Base-by-base conservation (phyloP, 2,113 vertebrate species). In the Dasypus novemcinctus region DNA sequence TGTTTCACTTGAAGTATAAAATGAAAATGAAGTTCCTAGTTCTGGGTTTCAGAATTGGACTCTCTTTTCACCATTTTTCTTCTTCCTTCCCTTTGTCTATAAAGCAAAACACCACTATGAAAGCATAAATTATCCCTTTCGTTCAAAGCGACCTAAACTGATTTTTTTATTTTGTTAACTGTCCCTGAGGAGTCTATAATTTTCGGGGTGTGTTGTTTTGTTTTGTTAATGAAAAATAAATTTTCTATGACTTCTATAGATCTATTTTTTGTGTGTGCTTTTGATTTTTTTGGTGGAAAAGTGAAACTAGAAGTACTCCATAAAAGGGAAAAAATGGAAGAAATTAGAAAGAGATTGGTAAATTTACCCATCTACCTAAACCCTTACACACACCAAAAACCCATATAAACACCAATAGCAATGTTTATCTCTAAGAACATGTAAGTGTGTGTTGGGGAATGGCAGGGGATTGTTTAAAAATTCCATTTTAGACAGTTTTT, bases 221-320 rank as follows among this genome's bases (percentile, higher is more conserved):
- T 92, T 85, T 63, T n/a, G 25, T 36, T 36, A n/a, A 64, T 80
- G 31, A 90, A 87, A 4, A 90, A 91, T 78, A 95, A 69, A 64
- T 68, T 85, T 94, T 87, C 71, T 87, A 2, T 81, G 23, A 17
- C 38, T 90, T 54, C 13, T 88, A 14, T 66, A 92, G 63, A 38
- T 49, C 9, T 54, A 36, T 31, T 43, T 63, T 72, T 72, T 63
- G 61, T 6, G 43, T 49, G 43, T 1, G 20, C 23, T 36, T 81
- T n/a, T 7, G 2, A 25, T 15, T 29, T 4, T 25, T 87, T 38
- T 83, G 14, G 54, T 69, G 11, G 18, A n/a, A 78, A 5, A 23
- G 20, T 92, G 36, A 75, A 57, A 84, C 5, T 41, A 63, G 46
- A 2, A 1, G 5, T 69, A n/a, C 7, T 63, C 43, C 27, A 33